Conservation (phyloP, 2,113 vertebrate species). For the Cathartes aura region DNA sequence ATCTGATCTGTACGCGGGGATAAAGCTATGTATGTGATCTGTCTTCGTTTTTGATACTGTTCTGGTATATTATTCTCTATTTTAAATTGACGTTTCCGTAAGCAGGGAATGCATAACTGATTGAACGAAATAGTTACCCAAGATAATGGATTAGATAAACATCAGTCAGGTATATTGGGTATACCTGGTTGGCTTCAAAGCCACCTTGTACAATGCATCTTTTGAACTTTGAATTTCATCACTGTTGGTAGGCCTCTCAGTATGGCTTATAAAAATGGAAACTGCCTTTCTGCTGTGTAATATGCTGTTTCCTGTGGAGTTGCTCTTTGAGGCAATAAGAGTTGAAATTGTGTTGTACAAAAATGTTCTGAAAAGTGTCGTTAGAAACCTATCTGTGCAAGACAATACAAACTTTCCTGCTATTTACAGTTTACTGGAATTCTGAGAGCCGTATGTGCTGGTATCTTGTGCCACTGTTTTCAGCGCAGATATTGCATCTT, state of each 20-base stretch:
- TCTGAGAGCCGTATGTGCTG: rapidly evolving
- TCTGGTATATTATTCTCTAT: background rate
- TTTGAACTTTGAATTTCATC: background rate
- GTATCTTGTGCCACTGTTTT: background rate
- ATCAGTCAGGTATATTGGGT: background rate
- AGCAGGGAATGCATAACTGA: background rate
- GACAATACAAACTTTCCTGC: background rate
- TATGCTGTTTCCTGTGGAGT: no score
- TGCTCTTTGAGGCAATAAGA: background rate
- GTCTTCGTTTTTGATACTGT: background rate
- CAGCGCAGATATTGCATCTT: background rate
- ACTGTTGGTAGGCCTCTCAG: background rate
- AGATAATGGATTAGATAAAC: background rate
- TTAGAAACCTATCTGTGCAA: background rate
- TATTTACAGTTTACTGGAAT: background rate
- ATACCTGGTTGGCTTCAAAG: background rate
- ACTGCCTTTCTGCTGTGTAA: background rate
- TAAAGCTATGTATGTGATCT: background rate
- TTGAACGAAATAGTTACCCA: background rate
- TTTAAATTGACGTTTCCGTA: background rate
- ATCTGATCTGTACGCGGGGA: background rate
- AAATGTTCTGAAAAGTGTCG: background rate
- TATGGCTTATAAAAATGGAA: background rate
- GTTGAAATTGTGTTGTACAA: background rate
- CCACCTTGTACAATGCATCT: background rate